phyloP scores from a whole-genome alignment of 2,797 vertebrate species.

The Argyrosomus regius region DNA sequence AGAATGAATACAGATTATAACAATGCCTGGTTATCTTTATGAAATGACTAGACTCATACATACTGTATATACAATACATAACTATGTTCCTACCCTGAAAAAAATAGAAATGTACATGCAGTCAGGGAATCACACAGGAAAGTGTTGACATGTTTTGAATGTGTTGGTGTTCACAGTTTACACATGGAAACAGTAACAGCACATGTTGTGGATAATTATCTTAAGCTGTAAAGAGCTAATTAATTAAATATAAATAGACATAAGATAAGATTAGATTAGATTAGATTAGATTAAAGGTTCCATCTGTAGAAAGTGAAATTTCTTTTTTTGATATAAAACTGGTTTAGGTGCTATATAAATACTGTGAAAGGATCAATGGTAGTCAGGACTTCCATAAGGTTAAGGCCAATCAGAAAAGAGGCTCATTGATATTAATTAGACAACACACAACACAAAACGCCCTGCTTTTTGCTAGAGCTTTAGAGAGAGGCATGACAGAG shows the following conservation, averaged over 20 bases:
- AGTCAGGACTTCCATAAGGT: too few species aligned
- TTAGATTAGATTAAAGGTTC: too few species aligned
- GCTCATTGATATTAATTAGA: not conserved
- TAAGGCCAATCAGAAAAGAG: too few species aligned
- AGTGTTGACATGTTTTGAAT: conserved; percentile 3
- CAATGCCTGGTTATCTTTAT: not conserved
- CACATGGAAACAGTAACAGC: conserved; percentile 27
- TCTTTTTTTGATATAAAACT: too few species aligned
- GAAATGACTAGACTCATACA: not conserved
- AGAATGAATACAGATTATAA: not conserved
- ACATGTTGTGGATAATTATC: conserved; percentile 26
- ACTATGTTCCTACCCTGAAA: not conserved
- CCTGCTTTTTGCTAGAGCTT: too few species aligned
- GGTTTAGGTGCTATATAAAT: too few species aligned
- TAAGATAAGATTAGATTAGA: not conserved
- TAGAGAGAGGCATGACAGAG: too few species aligned
- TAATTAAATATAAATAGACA: conserved; percentile 3
- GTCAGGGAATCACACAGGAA: not conserved
- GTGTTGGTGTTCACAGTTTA: conserved; percentile 25
- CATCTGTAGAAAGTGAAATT: too few species aligned
- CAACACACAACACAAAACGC: too few species aligned
- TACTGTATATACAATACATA: too few species aligned
- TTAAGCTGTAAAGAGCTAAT: not conserved
- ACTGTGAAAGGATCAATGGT: too few species aligned
- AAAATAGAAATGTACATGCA: not conserved